These are phyloP conservation scores for Oppia nitens DNA, from an alignment of 1,140 invertebrate species.

Conservation along the genomic window DNA sequence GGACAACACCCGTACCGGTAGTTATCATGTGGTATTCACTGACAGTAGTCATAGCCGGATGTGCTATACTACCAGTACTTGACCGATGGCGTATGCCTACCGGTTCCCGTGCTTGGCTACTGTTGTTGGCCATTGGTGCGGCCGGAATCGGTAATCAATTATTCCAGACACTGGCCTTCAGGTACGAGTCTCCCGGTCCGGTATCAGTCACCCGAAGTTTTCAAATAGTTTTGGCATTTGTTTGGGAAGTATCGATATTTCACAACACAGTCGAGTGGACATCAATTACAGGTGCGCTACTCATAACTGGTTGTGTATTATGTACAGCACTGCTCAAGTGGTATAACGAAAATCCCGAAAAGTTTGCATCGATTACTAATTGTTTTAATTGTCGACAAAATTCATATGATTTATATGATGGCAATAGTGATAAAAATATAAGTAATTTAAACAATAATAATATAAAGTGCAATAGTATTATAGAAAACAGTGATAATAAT, in stretches of 20 bases:
- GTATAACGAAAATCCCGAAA: too few relatives aligned
- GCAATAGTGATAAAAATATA: too few relatives aligned
- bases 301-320: constrained; percentile 60
- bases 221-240: constrained; percentile 75
- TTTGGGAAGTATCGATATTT: constrained; percentile 53
- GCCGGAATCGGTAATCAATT: constrained; percentile 77
- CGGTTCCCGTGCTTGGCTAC: constrained; percentile 51
- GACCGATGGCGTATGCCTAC: constrained; percentile 53
- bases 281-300: constrained; percentile 55
- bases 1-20: constrained; percentile 67
- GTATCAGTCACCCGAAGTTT: constrained; percentile 69
- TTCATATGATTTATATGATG: too few relatives aligned
- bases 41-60: neutral
- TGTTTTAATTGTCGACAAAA: too few relatives aligned
- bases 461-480: too few relatives aligned
- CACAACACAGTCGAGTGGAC: constrained; percentile 58
- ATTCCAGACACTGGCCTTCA: constrained; percentile 58
- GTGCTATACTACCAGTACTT: constrained; percentile 39
- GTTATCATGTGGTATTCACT: constrained; percentile 45
- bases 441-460: too few relatives aligned
- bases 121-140: constrained; percentile 58
- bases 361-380: too few relatives aligned
- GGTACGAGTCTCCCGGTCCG: constrained; percentile 70
- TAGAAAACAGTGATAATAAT: too few relatives aligned
- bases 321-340: too few relatives aligned